Percentiles rank a stretch among this genome's conserved stretches.
Conservation (phyloP, 2,797 vertebrate genomes). For the Hipposideros larvatus region DNA sequence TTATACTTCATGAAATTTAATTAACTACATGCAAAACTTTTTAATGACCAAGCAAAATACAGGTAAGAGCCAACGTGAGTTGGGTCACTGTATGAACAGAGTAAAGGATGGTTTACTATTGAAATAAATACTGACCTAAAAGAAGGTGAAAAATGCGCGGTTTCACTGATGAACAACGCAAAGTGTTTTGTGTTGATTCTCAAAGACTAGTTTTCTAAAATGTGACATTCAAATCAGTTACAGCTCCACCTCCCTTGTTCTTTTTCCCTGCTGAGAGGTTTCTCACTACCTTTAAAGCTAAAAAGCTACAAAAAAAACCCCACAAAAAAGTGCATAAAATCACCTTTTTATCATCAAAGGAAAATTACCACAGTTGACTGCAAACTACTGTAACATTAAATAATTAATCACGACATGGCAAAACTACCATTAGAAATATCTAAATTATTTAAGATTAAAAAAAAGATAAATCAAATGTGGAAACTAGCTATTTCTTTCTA, state of each 20-base stretch:
- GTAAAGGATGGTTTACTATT: conserved; percentile 29
- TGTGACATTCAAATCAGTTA: background rate
- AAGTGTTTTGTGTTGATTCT: background rate
- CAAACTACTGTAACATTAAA: conserved; percentile 25
- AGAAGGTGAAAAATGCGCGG: background rate
- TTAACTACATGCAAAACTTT: conserved; percentile 54
- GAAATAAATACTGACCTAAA: conserved; percentile 30
- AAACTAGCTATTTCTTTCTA: conserved; percentile 32
- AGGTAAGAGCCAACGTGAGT: background rate
- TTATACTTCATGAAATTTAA: conserved; percentile 69
- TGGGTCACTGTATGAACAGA: background rate
- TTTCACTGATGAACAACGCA: background rate
- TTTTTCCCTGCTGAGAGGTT: conserved; percentile 11
- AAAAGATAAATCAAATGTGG: conserved; percentile 23
- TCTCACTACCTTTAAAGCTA: background rate
- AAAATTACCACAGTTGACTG: conserved; percentile 40
- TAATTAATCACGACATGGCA: conserved; percentile 26
- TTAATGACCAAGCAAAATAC: conserved; percentile 59
- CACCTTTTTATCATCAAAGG: conserved; percentile 34
- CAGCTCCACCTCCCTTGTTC: background rate
- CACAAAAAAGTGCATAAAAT: background rate
- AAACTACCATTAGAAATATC: conserved; percentile 33
- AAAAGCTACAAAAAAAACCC: background rate
- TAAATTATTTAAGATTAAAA: conserved; percentile 22
- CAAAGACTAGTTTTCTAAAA: conserved; percentile 20